Base-by-base conservation (phyloP, 37 sponge, comb jelly and placozoan genomes). In the Beroe forskalii region DNA sequence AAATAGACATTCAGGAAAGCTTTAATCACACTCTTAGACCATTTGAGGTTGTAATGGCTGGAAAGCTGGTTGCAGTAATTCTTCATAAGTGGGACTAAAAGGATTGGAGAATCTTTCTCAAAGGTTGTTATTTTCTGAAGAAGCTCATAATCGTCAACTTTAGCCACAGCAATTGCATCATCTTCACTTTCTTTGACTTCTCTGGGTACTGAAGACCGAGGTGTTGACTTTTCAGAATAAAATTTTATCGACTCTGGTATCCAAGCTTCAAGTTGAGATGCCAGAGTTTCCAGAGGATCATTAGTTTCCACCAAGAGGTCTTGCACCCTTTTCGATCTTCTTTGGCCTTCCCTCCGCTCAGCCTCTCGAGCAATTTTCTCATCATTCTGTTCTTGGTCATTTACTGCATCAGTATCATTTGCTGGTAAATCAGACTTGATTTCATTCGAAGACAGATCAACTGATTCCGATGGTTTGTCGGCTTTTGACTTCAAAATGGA, bases 11-110 rank as follows among this genome's bases (percentile, higher is more conserved):
- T 43, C 55, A 80, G 17, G 40, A 80, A 80, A 1, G 86, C 28
- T 44, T 80, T 80, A 25, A 38, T 44, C 25, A 80, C 86, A 20
- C 40, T 80, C 22, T 23, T 41, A 1, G 86, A 80, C 86, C 86
- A 80, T 48, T 80, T 80, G 19, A n/a, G 8, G 55, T 41, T 24
- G 28, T 42, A 80, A 23, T 80, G 55, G 4, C 38, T 28, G 0
- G 86, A 80, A 0, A 80, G 86, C 31, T 80, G 86, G 55, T 80
- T 80, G 48, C 86, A 80, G 55, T 80, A 80, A 24, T 41, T 80
- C 27, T 40, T 80, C 86, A 80, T 80, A 1, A 80, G 86, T n/a
- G 86, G 86, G 27, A 80, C 30, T 9, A 80, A 27, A 12, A 80
- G 55, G 30, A 80, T 23, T 6, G 44, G 22, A 1, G 44, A 23